Base-by-base conservation (phyloP, 1,140 invertebrate genomes). In the Delia radicum region DNA sequence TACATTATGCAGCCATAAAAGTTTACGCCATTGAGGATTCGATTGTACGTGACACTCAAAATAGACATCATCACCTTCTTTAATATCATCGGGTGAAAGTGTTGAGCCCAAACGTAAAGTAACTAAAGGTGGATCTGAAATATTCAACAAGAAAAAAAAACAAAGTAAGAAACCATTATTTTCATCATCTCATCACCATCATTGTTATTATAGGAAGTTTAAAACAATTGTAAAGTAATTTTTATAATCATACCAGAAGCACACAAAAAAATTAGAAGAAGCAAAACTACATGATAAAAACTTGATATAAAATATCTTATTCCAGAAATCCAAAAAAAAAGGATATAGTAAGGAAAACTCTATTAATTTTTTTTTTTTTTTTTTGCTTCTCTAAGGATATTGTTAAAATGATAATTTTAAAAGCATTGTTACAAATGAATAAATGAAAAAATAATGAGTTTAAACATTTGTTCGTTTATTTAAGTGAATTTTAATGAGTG, bases 21-120 rank as follows among this genome's bases (percentile, higher is more conserved):
- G 92, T 82, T 94, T 93, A 78, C 93, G 91, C 85, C 92, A 94
- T 76, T 91, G 91, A 21, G 95, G 95, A 89, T 96, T 96, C 74
- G 95, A 94, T 80, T 91, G 90, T 76, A 96, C 94, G 88, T 95
- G 93, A 87, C 95, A 97, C 87, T 96, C 95, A 87, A 97, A 96
- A 88, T 96, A 96, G 61, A 96, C 94, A 86, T 96, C 95, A 81
- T 96, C 95, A 33, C 94, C 94, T 88, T 96, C 94, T 87, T 95
- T 95, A 87, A 96, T 96, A 87, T 95, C 94, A 77, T 94, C 91
- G 18, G 94, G 92, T 79, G 94, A 93, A 75, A 96, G 87, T 10
- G 94, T 96, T 80, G 92, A 94, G 76, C 95, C 95, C 77, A 97
- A 87, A 78, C 91, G 89, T 72, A 97, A 87, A 61, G 92, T 90